Evolutionary conservation across 2,113 vertebrate species (phyloP), one percentile per base, ranked within the genome.

Genomic region (Scytalopus superciliaris): DNA sequence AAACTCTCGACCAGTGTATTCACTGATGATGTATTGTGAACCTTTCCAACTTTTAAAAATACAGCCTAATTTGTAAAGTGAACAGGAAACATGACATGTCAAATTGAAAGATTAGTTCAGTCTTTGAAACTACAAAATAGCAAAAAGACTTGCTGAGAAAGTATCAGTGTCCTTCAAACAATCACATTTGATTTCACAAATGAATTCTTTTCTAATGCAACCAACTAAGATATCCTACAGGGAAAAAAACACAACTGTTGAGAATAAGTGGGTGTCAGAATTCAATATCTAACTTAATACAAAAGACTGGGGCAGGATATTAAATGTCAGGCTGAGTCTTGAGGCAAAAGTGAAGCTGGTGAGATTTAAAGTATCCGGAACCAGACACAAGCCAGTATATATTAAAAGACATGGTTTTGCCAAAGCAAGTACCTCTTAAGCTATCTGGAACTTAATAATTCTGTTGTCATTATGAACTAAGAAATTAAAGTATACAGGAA

Each of bases 191-290:
- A 66, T 93, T 45, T 93, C 30, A 59, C 47, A 96, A 90, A 93
- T 83, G 40, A 95, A 91, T 93, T 95, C 0, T 74, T 91, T 97
- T 94, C 60, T 94, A 95, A 92, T 80, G 30, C 44, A 81, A 87
- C 50, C 47, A 80, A 42, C 35, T 33, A 93, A 83, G 83, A 44
- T 87, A 83, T 79, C 45, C 67, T 94, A 28, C 39, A 84, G 83
- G 53, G 39, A 15, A 50, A 70, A 87, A 75, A 79, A 23, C 23
- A 21, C 28, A 66, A 33, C 42, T 49, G 3, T 49, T 89, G 73
- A 91, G 23, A 92, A 69, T 63, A 91, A 96, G 70, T 30, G 25
- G 19, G 66, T 19, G 9, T 19, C 37, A 82, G 55, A 93, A 85
- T 95, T 83, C 68, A 83, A 63, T 92, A 91, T 95, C 84, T 93